Percentiles rank a stretch among this genome's conserved stretches.
These are phyloP conservation scores for Lepas anatifera DNA, from an alignment of 2,888 invertebrate genomes.

Conservation along the genomic window DNA sequence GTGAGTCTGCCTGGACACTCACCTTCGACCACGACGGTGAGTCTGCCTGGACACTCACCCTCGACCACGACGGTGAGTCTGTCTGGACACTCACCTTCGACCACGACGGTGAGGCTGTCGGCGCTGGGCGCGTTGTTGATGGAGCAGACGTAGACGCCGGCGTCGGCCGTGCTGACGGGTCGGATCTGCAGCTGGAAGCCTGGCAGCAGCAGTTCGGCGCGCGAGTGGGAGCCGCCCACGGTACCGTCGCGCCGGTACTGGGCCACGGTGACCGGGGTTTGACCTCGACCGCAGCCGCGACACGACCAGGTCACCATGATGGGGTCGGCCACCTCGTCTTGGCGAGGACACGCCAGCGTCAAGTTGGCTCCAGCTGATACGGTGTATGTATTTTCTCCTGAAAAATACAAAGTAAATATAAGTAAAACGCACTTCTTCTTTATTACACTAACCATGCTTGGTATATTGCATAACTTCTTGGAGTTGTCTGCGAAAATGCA, in stretches of 20 bases:
- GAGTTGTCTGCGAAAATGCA: no score
- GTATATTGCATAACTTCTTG: no score
- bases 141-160: neutral
- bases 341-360: neutral
- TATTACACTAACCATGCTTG: no score
- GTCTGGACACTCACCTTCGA: neutral
- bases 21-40: no score
- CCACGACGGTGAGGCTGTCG: neutral
- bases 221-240: neutral
- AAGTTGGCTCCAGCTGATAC: neutral
- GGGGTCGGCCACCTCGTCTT: neutral
- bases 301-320: constrained; percentile 5
- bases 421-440: no score
- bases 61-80: no score
- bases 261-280: neutral
- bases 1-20: no score
- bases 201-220: neutral
- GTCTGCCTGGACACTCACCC: no score
- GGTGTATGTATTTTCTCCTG: no score
- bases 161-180: neutral
- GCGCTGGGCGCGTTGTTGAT: constrained; percentile 3
- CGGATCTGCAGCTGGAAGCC: neutral
- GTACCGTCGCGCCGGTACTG: neutral
- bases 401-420: no score
- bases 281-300: neutral